These are phyloP conservation scores for Elgonia sp. DNA, from an alignment of 2,888 invertebrate species.

Conservation along the genomic window DNA sequence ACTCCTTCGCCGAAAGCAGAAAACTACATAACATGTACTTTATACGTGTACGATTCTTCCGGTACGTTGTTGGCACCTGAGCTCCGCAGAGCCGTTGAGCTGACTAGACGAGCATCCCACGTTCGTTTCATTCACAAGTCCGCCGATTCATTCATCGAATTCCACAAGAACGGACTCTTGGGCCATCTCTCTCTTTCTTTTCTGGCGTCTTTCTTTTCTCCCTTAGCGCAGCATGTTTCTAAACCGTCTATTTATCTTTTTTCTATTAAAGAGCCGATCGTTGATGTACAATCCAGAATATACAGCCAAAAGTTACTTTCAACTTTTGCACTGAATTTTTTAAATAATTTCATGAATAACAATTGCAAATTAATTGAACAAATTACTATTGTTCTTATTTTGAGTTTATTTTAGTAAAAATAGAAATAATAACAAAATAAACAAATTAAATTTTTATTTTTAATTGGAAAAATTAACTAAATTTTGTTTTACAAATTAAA, in stretches of 20 bases:
- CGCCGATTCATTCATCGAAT: constrained; percentile 67
- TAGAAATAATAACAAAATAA: too few species aligned
- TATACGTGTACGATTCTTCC: constrained; percentile 56
- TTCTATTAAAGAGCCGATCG: constrained; percentile 24
- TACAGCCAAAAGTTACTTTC: neutral
- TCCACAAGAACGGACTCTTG: constrained; percentile 52
- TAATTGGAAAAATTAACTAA: neutral
- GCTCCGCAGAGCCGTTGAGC: constrained; percentile 40
- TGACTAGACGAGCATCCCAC: constrained; percentile 59
- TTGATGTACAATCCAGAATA: constrained; percentile 28
- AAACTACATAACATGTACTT: constrained; percentile 42
- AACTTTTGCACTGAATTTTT: too few species aligned
- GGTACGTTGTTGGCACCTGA: constrained; percentile 50
- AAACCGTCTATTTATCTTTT: constrained; percentile 57
- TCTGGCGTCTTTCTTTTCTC: constrained; percentile 48
- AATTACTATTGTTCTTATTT: too few species aligned
- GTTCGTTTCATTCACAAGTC: constrained; percentile 69
- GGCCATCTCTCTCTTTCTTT: constrained; percentile 31
- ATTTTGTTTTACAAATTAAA: too few species aligned
- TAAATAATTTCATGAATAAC: too few species aligned
- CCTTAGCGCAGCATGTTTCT: constrained; percentile 45
- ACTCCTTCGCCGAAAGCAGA: constrained; percentile 34
- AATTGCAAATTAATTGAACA: too few species aligned
- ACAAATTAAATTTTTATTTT: too few species aligned
- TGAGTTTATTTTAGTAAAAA: too few species aligned